Evolutionary conservation across 2,888 invertebrate genomes (phyloP), one percentile per base, ranked within the genome.

Genomic region (Lycophotia porphyrea): DNA sequence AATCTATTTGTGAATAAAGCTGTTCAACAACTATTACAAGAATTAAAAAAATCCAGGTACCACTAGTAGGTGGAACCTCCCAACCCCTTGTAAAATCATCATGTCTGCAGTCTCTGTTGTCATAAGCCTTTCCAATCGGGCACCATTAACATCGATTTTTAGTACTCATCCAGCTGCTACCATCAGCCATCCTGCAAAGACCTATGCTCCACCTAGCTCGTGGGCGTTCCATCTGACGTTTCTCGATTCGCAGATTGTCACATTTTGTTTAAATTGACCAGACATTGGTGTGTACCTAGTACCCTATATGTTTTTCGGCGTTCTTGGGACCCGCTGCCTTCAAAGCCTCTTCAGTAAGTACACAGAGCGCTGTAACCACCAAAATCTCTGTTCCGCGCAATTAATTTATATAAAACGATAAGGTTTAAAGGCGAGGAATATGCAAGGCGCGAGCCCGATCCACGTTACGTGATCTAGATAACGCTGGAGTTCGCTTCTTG

Each of bases 331-430:
- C 13, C 86, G 86, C 81, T 77, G 63, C 7, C 47, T 79, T 84
- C 42, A 63, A 58, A 58, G 77, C 82, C 63, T 73, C 52, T 11
- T 15, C 2, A 36, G 63, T 71, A 75, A 87, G 64, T 80, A 87
- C 68, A 79, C 60, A 78, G 72, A 80, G 76, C 69, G 82, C 81
- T 84, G 79, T 87, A 85, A 83, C 89, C 86, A 74, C 86, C 87
- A 90, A 88, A 90, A 92, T 92, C 91, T 91, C 91, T 91, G 91
- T 91, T 91, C 92, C 89, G 88, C 89, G 91, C 93, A 93, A 95
- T 96, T 96, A 96, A 95, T 95, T 95, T 93, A 94, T 93, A 92
- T 93, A 92, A 94, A 94, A 95, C 95, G 96, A 96, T 96, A 96
- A 96, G 95, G 93, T 94, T 94, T 92, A 93, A 92, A 93, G 91